Conservation (phyloP, 2,888 invertebrate species). For the Amphiduros pacificus region DNA sequence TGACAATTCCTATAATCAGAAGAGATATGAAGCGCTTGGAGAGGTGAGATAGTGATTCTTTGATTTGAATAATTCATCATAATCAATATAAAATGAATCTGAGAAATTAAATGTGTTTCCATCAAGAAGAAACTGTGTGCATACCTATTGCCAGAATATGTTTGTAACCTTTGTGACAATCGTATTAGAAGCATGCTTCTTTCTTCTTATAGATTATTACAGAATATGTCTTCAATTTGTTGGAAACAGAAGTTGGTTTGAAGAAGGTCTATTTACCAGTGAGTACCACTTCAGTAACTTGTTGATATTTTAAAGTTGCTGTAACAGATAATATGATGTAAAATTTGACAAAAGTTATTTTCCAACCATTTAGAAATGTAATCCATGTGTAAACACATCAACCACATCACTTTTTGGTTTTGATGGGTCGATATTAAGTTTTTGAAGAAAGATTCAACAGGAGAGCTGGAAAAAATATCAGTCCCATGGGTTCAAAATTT, state of each 20-base stretch:
- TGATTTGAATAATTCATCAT: background rate
- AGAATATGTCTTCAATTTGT: conserved; percentile 70
- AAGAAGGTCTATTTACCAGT: conserved; percentile 67
- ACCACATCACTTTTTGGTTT: no score
- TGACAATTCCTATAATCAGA: conserved; percentile 70
- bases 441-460: no score
- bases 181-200: background rate
- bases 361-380: no score
- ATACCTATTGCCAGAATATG: no score
- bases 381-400: no score
- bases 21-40: conserved; percentile 74
- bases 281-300: conserved; percentile 30
- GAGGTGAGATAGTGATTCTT: conserved; percentile 59
- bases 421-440: no score
- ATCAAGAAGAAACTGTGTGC: no score
- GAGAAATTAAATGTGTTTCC: no score
- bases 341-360: no score
- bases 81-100: background rate
- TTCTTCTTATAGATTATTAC: conserved; percentile 65
- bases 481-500: no score
- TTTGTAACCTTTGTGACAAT: background rate
- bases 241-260: conserved; percentile 67
- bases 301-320: background rate
- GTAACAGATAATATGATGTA: background rate
- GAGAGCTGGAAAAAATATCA: no score